Percentiles rank a stretch among this genome's conserved stretches.
phyloP scores from a whole-genome alignment of 2,797 vertebrate species.

The Pseudomugil tenellus region DNA sequence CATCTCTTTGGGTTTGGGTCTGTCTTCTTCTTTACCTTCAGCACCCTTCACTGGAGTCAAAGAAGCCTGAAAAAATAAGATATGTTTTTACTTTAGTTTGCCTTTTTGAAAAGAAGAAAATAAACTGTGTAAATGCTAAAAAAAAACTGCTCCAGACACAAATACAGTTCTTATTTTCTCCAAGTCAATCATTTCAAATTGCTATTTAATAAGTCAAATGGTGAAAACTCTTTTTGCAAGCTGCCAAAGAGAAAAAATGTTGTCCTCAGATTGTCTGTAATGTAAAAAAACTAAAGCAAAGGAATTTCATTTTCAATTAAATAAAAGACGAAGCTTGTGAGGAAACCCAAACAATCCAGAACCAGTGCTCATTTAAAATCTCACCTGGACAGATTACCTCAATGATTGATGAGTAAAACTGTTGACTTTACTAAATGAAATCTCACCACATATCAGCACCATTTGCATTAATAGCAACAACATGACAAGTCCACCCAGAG shows the following conservation, averaged over 20 bases:
- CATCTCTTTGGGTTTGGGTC: constrained; percentile 92
- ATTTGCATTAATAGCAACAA: constrained; percentile 15
- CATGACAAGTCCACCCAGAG: background rate
- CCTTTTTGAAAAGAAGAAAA: constrained; percentile 82
- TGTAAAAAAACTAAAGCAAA: constrained; percentile 1
- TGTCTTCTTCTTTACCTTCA: constrained; percentile 92
- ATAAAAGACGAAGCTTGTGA: background rate
- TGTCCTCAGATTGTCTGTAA: background rate
- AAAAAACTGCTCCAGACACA: background rate
- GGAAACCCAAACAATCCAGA: background rate
- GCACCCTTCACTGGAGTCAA: constrained; percentile 93
- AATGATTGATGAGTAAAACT: background rate
- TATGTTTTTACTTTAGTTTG: no score
- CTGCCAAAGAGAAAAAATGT: background rate
- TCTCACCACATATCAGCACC: background rate
- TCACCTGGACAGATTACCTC: background rate
- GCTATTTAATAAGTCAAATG: background rate
- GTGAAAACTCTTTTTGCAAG: background rate
- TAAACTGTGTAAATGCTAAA: background rate
- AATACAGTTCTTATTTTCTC: background rate
- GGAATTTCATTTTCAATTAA: background rate
- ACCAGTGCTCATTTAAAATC: background rate
- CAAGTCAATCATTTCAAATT: background rate
- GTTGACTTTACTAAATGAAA: constrained; percentile 4
- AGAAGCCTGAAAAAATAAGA: constrained; percentile 81